These are phyloP conservation scores for Megaustenia siamemsis DNA, from an alignment of 2,888 invertebrate genomes.

Conservation along the genomic window DNA sequence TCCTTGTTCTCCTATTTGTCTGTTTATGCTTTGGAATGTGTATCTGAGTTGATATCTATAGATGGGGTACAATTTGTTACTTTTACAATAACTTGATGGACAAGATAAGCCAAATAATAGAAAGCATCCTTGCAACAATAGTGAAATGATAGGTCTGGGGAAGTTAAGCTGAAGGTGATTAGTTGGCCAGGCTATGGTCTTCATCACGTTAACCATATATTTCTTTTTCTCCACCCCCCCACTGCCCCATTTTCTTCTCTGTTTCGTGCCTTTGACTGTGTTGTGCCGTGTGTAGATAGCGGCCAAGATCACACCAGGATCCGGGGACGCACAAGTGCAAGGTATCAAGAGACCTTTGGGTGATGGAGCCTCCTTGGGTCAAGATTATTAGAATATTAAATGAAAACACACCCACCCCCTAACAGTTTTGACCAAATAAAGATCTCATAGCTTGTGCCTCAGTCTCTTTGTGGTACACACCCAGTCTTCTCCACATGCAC, in stretches of 20 bases:
- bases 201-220: conserved; percentile 43
- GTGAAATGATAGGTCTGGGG: too few relatives aligned
- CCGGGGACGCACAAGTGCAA: conserved; percentile 72
- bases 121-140: too few relatives aligned
- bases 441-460: too few relatives aligned
- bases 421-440: neutral
- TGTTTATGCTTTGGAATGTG: too few relatives aligned
- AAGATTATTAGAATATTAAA: conserved; percentile 56
- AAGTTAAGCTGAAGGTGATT: conserved; percentile 40
- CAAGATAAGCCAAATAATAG: too few relatives aligned
- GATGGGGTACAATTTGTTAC: too few relatives aligned
- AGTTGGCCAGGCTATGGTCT: conserved; percentile 32
- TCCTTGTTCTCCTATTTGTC: too few relatives aligned
- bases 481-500: too few relatives aligned
- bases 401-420: conserved; percentile 17
- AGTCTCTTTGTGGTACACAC: too few relatives aligned
- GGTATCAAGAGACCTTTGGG: conserved; percentile 74
- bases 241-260: conserved; percentile 42
- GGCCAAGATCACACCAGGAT: conserved; percentile 76
- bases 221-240: conserved; percentile 27
- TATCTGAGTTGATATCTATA: too few relatives aligned
- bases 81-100: too few relatives aligned
- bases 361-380: conserved; percentile 66
- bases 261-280: conserved; percentile 49
- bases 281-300: conserved; percentile 70